Evolutionary conservation across 2,797 vertebrate species (phyloP), one percentile per base, ranked within the genome.

Genomic region (Trematomus bernacchii): DNA sequence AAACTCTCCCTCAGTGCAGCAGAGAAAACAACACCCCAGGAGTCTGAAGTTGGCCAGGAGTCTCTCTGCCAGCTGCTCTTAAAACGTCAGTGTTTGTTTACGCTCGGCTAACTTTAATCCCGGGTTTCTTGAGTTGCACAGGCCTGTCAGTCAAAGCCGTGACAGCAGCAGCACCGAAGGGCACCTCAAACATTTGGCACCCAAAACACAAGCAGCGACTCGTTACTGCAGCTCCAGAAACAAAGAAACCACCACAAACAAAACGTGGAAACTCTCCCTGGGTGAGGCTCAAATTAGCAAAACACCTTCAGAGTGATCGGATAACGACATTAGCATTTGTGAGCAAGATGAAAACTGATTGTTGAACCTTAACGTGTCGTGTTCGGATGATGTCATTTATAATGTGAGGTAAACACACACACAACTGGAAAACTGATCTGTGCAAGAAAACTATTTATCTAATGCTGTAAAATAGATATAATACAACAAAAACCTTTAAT

Each of bases 111-210:
- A 62, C 59, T 77, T 73, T 93, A 94, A 94, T 93, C 94, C 92
- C 42, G 59, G 81, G 72, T 80, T 80, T 69, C 85, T 90, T 75
- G 77, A 76, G 88, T 83, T 89, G 83, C 89, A 40, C 69, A 23
- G 80, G 42, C 70, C 86, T 91, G 93, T 92, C 93, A 91, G 76
- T 94, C 92, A 94, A 46, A 85, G 73, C 21, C 16, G 73, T 92
- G 92, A 91, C 92, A 92, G 88, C 88, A 92, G 88, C 88, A 91
- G 71, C 85, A 88, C 79, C 85, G 79, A 84, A 77, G 88, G 89
- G 89, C 83, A 46, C 71, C 80, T 85, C 78, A 40, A 66, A 58
- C 68, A 43, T 62, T 70, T 50, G 6, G 68, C 64, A 1, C 59
- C 47, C 68, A 66, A 13, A 0, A 42, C 80, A 66, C 92, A 73